phyloP scores from a whole-genome alignment of 2,113 vertebrate species.

The Campylomormyrus tamandua region DNA sequence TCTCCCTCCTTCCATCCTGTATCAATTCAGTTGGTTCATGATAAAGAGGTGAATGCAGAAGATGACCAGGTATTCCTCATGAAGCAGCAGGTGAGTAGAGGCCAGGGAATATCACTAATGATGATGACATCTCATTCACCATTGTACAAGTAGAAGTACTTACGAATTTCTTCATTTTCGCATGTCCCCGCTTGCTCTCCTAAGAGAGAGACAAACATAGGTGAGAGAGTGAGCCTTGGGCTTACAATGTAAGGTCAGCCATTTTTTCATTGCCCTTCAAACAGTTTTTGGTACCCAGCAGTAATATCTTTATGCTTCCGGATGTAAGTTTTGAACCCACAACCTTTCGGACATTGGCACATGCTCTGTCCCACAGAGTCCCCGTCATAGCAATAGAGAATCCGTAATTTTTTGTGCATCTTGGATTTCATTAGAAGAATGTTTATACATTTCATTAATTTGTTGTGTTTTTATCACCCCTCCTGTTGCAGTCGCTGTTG shows the following conservation, averaged over 20 bases:
- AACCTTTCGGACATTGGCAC: background rate
- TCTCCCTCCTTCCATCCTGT: conserved; percentile 8
- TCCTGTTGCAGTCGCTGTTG: conserved; percentile 73
- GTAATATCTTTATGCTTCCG: background rate
- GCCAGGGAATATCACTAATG: background rate
- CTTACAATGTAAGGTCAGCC: background rate
- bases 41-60: conserved; percentile 93
- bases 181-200: background rate
- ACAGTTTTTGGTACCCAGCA: background rate
- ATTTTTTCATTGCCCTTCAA: background rate
- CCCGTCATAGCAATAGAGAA: background rate
- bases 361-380: background rate
- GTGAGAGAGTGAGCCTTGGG: background rate
- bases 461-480: background rate
- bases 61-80: conserved; percentile 97
- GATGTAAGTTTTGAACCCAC: background rate
- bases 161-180: background rate
- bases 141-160: background rate
- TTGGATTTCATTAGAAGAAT: background rate
- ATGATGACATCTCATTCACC: background rate
- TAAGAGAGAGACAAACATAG: background rate
- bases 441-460: background rate
- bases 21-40: conserved; percentile 81
- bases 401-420: background rate
- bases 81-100: conserved; percentile 86